These are phyloP conservation scores for Hyles vespertilio DNA, from an alignment of 1,140 invertebrate species.

Conservation along the genomic window DNA sequence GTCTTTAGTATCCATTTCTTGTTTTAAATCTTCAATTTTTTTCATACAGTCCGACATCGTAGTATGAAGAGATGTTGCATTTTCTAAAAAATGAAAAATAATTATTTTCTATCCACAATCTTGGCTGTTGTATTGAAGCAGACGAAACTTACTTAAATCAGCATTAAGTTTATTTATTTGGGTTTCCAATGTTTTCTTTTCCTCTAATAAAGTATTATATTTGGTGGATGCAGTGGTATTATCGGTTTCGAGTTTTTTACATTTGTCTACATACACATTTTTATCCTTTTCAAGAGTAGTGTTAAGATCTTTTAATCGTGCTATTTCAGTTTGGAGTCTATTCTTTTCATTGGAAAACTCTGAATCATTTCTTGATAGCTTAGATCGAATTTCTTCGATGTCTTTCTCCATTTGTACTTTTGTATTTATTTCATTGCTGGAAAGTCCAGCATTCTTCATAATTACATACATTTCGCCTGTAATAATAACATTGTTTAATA, in stretches of 20 bases:
- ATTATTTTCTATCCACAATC: background rate
- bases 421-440: constrained; percentile 68
- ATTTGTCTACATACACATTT: constrained; percentile 68
- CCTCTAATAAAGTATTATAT: constrained; percentile 68
- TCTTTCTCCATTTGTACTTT: constrained; percentile 65
- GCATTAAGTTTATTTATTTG: constrained; percentile 75
- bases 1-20: constrained; percentile 76
- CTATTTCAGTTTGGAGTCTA: constrained; percentile 73
- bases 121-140: no score
- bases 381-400: constrained; percentile 71
- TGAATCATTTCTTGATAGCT: constrained; percentile 66
- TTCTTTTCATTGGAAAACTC: constrained; percentile 74
- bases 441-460: constrained; percentile 78
- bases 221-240: constrained; percentile 41
- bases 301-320: constrained; percentile 68
- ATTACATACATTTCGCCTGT: constrained; percentile 80
- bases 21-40: constrained; percentile 75
- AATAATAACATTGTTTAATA: constrained; percentile 19
- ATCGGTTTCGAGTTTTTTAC: constrained; percentile 68
- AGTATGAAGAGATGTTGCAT: constrained; percentile 65
- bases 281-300: constrained; percentile 68
- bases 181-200: constrained; percentile 77
- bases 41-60: constrained; percentile 74
- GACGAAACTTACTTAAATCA: constrained; percentile 68
- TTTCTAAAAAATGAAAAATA: constrained; percentile 43